A percentile compares a stretch with the other conserved stretches of the same genome.
Conservation (phyloP, 2,888 invertebrate species). For the Spodoptera littoralis region DNA sequence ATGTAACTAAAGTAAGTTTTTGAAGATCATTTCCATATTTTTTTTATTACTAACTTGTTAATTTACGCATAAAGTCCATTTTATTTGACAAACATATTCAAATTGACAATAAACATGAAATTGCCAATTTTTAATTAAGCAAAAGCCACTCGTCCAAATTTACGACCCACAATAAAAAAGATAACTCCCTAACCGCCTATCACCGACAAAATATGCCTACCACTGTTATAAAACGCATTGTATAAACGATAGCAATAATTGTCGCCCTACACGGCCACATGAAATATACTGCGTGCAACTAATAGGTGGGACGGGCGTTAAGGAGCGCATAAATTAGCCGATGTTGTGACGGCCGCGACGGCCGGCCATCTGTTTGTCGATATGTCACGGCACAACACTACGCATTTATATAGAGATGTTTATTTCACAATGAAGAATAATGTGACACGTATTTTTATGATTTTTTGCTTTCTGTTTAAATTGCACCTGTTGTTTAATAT, state of each 20-base stretch:
- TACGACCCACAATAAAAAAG: conserved; percentile 43
- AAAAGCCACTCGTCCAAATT: conserved; percentile 40
- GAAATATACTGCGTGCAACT: conserved; percentile 86
- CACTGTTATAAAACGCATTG: conserved; percentile 58
- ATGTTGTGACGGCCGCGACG: conserved; percentile 85
- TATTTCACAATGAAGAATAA: conserved; percentile 50
- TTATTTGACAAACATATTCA: neutral
- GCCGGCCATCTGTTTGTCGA: conserved; percentile 87
- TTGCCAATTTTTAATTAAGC: conserved; percentile 43
- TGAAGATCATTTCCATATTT: no score
- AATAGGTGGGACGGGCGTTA: conserved; percentile 88
- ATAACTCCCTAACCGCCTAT: conserved; percentile 42
- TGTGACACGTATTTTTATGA: conserved; percentile 50
- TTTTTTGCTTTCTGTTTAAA: conserved; percentile 38
- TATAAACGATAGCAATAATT: conserved; percentile 65
- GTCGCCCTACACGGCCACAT: conserved; percentile 74
- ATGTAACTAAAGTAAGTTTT: no score
- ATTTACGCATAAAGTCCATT: no score
- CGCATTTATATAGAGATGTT: conserved; percentile 72
- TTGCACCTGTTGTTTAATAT: conserved; percentile 52
- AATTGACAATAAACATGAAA: conserved; percentile 35
- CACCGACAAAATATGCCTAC: conserved; percentile 49
- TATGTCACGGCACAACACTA: conserved; percentile 83
- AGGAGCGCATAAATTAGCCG: conserved; percentile 87
- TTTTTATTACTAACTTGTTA: no score